Percentiles rank a stretch among this genome's conserved stretches.
phyloP scores from a whole-genome alignment of 2,888 invertebrate species.

The Eilema sororculum region DNA sequence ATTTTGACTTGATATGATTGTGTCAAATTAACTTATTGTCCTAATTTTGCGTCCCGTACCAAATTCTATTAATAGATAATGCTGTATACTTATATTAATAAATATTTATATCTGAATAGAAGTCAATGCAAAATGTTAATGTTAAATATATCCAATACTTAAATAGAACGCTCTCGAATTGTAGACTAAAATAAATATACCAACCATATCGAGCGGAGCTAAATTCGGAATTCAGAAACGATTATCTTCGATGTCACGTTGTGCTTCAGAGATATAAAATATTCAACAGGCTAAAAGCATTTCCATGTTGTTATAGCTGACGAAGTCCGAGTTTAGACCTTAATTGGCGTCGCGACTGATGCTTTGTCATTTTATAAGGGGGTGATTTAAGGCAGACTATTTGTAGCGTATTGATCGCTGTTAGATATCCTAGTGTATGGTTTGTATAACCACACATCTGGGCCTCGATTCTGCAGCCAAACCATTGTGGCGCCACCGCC shows the following conservation, averaged over 20 bases:
- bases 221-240: neutral
- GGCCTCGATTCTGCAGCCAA: too few species aligned
- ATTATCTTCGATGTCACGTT: slow-evolving; percentile 26
- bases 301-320: slow-evolving; percentile 50
- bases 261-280: slow-evolving; percentile 52
- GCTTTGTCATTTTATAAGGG: slow-evolving; percentile 33
- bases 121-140: too few species aligned
- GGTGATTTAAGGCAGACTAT: neutral
- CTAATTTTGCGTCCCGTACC: too few species aligned
- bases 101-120: too few species aligned
- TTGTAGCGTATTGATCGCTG: neutral
- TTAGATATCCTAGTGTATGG: too few species aligned
- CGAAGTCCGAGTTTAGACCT: slow-evolving; percentile 48
- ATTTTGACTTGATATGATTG: too few species aligned
- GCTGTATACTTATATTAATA: too few species aligned
- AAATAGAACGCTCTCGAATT: neutral
- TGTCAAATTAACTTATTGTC: too few species aligned
- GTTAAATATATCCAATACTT: too few species aligned
- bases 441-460: too few species aligned
- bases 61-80: too few species aligned
- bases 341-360: slow-evolving; percentile 58
- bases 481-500: too few species aligned
- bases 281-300: slow-evolving; percentile 62
- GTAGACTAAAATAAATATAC: neutral
- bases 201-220: neutral